phyloP scores from a whole-genome alignment of 2,888 invertebrate species.

The Panzeria rudis region DNA sequence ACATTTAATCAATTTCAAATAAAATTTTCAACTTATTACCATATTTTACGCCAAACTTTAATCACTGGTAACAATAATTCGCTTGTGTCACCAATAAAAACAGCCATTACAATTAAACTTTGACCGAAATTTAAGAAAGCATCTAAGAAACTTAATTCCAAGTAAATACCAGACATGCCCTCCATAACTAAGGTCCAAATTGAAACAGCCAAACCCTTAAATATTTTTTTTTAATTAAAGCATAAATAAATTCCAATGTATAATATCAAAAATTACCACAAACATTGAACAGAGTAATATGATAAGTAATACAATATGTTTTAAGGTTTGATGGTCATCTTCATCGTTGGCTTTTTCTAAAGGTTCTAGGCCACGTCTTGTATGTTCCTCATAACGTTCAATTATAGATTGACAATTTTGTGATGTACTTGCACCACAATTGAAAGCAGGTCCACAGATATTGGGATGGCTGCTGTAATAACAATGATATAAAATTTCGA shows the following conservation, averaged over 20 bases:
- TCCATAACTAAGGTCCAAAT: conserved; percentile 93
- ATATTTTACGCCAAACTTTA: conserved; percentile 86
- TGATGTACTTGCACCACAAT: conserved; percentile 84
- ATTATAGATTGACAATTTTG: conserved; percentile 85
- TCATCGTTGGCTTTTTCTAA: conserved; percentile 85
- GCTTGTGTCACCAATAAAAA: conserved; percentile 94
- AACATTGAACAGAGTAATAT: conserved; percentile 93
- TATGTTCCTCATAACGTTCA: conserved; percentile 85
- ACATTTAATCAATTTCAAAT: conserved; percentile 68
- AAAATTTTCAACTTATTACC: conserved; percentile 80
- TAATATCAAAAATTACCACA: conserved; percentile 87
- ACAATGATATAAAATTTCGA: neutral
- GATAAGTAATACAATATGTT: conserved; percentile 92
- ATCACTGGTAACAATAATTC: conserved; percentile 89
- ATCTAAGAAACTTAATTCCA: conserved; percentile 96
- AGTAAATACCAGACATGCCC: conserved; percentile 93
- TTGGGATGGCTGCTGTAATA: conserved; percentile 74
- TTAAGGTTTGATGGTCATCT: conserved; percentile 89
- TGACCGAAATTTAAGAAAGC: conserved; percentile 95
- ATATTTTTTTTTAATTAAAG: conserved; percentile 54
- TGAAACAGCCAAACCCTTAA: conserved; percentile 91
- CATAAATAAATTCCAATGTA: neutral
- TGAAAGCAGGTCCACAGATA: conserved; percentile 85
- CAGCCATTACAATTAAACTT: conserved; percentile 91
- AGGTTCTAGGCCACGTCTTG: conserved; percentile 84